Percentiles rank a stretch among this genome's conserved stretches.
Conservation (phyloP, 1,140 invertebrate genomes). For the Anadara kagoshimensis region DNA sequence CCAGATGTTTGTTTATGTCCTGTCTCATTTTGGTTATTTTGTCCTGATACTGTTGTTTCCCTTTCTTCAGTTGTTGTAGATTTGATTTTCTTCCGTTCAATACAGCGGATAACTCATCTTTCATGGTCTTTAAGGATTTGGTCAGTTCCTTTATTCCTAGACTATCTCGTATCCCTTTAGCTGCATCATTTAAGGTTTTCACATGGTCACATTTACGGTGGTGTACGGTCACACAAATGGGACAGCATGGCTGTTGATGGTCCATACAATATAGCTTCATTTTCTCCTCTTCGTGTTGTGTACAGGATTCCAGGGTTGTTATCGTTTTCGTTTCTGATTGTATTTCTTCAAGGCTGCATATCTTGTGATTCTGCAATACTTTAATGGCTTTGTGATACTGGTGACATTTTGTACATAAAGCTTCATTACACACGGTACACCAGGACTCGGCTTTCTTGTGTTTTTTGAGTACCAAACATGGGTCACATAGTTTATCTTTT, state of each 20-base stretch:
- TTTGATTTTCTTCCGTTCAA: background rate
- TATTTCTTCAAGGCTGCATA: background rate
- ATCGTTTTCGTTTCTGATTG: background rate
- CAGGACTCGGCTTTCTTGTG: background rate
- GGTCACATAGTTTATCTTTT: background rate
- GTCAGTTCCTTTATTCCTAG: background rate
- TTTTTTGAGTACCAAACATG: background rate
- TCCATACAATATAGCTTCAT: constrained; percentile 8
- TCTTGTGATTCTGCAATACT: background rate
- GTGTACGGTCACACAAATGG: constrained; percentile 7
- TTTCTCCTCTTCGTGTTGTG: background rate
- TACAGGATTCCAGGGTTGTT: background rate
- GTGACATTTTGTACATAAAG: background rate
- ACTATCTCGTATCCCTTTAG: background rate
- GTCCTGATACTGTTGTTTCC: no score
- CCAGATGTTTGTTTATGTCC: background rate
- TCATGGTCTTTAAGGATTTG: background rate
- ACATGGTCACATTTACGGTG: constrained; percentile 8
- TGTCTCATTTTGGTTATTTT: background rate
- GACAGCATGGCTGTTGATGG: constrained; percentile 5
- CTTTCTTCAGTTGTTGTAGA: background rate
- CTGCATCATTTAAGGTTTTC: background rate
- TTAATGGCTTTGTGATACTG: constrained; percentile 3
- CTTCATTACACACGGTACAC: constrained; percentile 3
- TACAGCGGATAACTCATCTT: background rate